These are phyloP conservation scores for Caenorhabditis plicata DNA, from an alignment of 2,888 invertebrate genomes.

Conservation along the genomic window DNA sequence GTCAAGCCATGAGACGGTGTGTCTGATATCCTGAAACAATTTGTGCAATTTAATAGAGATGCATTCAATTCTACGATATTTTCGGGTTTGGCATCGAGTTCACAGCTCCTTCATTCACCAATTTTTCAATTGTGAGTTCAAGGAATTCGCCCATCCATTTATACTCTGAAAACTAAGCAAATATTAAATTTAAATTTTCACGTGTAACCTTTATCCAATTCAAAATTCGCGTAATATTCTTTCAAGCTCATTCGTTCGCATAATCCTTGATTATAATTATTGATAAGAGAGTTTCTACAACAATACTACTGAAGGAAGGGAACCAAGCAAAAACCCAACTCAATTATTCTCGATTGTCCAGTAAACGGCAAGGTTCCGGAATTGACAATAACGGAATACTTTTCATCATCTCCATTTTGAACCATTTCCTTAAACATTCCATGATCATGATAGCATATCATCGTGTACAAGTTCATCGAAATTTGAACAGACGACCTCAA, in stretches of 20 bases:
- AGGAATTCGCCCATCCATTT: not conserved
- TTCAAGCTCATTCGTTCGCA: too few relatives aligned
- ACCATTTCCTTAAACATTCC: not conserved
- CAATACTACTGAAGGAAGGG: too few relatives aligned
- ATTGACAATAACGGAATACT: not conserved
- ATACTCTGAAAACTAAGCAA: too few relatives aligned
- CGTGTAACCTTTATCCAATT: too few relatives aligned
- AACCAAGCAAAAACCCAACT: not conserved
- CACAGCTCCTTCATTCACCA: not conserved
- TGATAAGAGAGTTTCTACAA: too few relatives aligned
- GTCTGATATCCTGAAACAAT: not conserved
- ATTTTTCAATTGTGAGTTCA: not conserved
- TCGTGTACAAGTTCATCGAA: not conserved
- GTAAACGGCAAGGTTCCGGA: not conserved
- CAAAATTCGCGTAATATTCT: too few relatives aligned
- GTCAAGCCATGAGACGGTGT: not conserved
- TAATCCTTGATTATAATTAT: too few relatives aligned
- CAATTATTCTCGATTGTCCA: not conserved
- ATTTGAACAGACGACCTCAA: conserved; percentile 25
- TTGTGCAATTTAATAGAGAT: not conserved
- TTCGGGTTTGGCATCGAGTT: conserved; percentile 1
- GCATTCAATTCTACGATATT: not conserved
- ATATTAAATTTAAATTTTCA: too few relatives aligned
- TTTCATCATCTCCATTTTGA: not conserved
- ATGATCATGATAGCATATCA: not conserved